Base-by-base conservation (phyloP, 2,113 vertebrate species). In the Helogale parvula region DNA sequence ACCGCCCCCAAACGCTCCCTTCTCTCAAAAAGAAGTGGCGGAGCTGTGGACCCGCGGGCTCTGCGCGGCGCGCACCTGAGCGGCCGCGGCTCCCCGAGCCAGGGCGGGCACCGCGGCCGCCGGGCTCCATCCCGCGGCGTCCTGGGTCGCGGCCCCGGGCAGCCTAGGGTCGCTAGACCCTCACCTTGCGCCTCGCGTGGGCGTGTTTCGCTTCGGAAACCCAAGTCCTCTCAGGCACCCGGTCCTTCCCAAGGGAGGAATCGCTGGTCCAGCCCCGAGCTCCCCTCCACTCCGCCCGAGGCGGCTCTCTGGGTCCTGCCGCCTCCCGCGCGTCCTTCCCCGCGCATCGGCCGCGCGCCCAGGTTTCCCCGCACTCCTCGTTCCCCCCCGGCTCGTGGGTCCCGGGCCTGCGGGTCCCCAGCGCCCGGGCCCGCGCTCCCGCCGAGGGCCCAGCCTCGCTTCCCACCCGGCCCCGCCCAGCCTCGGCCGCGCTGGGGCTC, bases 61-160 rank as follows among this genome's bases (percentile, higher is more conserved):
- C 83, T 4, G 66, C n/a, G 17, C 0, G 21, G 71, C 71, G 77
- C 96, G 95, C 97, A 98, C 97, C 98, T 97, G 96, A 94, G 84
- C 47, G 0, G 47, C 81, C 35, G 0, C 16, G 85, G 27, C 54
- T 50, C 19, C 27, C 2, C 0, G 21, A 1, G 65, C 66, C 1
- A 2, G 0, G 21, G n/a, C 11, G 12, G 15, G 71, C 50, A 68
- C 72, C 63, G 80, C 35, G 31, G 52, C 29, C 19, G 81, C 90
- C 15, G 0, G 35, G 72, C 76, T 72, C 29, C 71, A 31, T 19
- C 52, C 23, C 7, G 16, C 47, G 0, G 21, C 0, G 13, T 3
- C 27, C 71, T 3, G 12, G 74, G 33, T 15, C n/a, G 2, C 33
- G 25, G 81, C 52, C 25, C 2, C 52, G 7, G 38, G 81, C 81